phyloP scores from a whole-genome alignment of 2,113 vertebrate genomes.

The Pituophis catenifer region DNA sequence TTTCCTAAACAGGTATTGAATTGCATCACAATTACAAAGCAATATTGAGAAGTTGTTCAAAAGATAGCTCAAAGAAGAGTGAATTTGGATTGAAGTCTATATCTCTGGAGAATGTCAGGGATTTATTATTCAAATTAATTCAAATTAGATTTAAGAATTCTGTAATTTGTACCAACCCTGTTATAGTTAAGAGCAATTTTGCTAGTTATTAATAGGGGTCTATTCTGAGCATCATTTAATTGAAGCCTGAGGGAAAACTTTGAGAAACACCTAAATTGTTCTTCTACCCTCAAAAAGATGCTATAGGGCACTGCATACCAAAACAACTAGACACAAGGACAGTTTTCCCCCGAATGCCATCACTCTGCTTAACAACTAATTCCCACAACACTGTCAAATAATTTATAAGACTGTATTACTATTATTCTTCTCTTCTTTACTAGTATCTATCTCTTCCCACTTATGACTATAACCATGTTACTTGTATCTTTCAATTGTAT shows the following conservation, averaged over 20 bases:
- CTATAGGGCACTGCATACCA: too few species aligned
- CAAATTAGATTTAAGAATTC: not conserved
- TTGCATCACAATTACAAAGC: not conserved
- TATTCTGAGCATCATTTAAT: not conserved
- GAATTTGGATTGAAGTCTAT: not conserved
- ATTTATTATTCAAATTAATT: not conserved
- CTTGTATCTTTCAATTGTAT: too few species aligned
- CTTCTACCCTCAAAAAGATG: too few species aligned
- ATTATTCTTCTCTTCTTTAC: too few species aligned
- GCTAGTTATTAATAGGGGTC: not conserved
- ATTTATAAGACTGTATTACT: too few species aligned
- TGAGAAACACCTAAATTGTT: not conserved
- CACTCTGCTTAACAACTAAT: too few species aligned
- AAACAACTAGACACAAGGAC: too few species aligned
- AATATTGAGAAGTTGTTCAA: not conserved
- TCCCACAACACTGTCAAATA: too few species aligned
- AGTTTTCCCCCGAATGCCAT: too few species aligned
- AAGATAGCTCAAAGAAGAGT: not conserved
- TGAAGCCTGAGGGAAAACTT: not conserved
- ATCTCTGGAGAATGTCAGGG: not conserved
- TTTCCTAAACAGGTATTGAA: not conserved
- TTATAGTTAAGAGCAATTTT: not conserved
- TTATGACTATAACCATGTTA: too few species aligned
- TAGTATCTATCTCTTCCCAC: too few species aligned
- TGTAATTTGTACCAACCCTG: not conserved